Evolutionary conservation across 2,888 invertebrate species (phyloP).

Genomic region (Lasioglossum villosulum): DNA sequence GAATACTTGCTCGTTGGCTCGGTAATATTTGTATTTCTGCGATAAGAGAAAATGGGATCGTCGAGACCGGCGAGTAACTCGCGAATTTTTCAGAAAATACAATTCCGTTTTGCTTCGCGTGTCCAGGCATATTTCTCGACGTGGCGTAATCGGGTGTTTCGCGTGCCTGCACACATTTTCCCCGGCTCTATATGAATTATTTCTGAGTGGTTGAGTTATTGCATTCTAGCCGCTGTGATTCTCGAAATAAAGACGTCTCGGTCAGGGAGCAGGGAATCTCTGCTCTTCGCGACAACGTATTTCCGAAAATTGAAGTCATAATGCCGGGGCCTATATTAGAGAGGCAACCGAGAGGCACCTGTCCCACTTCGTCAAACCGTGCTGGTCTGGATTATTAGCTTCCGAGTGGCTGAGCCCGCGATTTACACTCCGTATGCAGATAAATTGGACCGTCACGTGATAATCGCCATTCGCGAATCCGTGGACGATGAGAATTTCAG

Average conservation of each 20-base stretch:
- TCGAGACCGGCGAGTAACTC: neutral
- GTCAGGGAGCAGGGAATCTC: slow-evolving; percentile 50
- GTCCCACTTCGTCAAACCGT: slow-evolving; percentile 69
- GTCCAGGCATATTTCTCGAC: slow-evolving; percentile 29
- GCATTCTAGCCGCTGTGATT: slow-evolving; percentile 35
- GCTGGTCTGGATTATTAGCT: slow-evolving; percentile 65
- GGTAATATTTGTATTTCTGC: neutral
- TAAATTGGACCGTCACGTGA: slow-evolving; percentile 29
- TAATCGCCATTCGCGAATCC: slow-evolving; percentile 35
- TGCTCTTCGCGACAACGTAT: slow-evolving; percentile 38
- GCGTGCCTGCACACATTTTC: slow-evolving; percentile 10
- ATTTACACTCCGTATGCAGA: slow-evolving; percentile 55
- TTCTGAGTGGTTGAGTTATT: slow-evolving; percentile 57
- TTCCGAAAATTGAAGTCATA: slow-evolving; percentile 61
- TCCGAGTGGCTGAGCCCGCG: slow-evolving; percentile 54
- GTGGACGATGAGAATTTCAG: neutral
- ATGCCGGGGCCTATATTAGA: slow-evolving; percentile 57
- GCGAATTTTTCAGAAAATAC: neutral
- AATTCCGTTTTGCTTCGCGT: neutral
- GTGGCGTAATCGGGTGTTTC: slow-evolving; percentile 32
- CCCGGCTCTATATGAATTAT: slow-evolving; percentile 55
- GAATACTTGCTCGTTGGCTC: neutral
- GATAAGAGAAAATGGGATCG: neutral
- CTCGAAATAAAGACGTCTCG: slow-evolving; percentile 64
- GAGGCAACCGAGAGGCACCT: slow-evolving; percentile 65